Evolutionary conservation across 1,140 invertebrate species (phyloP).

Genomic region (Zaprionus africanus): DNA sequence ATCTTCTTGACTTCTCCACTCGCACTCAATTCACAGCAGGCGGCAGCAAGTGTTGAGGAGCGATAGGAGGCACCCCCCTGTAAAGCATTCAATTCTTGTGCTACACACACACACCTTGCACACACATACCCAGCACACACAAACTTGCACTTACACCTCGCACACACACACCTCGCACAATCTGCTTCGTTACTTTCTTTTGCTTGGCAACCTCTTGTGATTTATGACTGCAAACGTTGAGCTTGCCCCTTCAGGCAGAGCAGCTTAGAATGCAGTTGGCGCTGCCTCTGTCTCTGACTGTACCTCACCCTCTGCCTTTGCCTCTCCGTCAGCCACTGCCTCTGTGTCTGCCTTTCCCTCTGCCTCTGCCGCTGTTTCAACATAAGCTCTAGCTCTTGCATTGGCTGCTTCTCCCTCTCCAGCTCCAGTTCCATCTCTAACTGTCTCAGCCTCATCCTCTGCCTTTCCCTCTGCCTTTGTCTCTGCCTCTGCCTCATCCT

Average conservation of each 20-base stretch:
- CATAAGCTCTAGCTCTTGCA: too few relatives aligned
- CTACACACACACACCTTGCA: constrained; percentile 7
- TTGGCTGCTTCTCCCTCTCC: too few relatives aligned
- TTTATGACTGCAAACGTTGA: background rate
- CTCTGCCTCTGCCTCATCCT: too few relatives aligned
- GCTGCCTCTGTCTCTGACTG: background rate
- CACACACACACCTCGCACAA: background rate
- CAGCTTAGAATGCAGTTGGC: background rate
- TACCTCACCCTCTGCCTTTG: too few relatives aligned
- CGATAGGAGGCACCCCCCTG: constrained; percentile 2
- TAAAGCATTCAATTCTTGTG: constrained; percentile 22
- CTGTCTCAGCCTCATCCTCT: too few relatives aligned
- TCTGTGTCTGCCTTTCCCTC: too few relatives aligned
- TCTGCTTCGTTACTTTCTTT: constrained; percentile 1
- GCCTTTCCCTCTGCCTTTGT: too few relatives aligned
- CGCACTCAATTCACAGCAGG: background rate
- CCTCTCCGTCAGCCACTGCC: too few relatives aligned
- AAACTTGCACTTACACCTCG: background rate
- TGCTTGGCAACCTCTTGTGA: constrained; percentile 1
- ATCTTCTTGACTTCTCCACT: constrained; percentile 28
- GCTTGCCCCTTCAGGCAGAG: background rate
- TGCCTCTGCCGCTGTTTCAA: too few relatives aligned
- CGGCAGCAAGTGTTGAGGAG: background rate
- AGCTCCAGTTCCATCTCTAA: too few relatives aligned
- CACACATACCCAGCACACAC: background rate